These are phyloP conservation scores for Bedellia somnulentella DNA, from an alignment of 2,888 invertebrate species.

Conservation along the genomic window DNA sequence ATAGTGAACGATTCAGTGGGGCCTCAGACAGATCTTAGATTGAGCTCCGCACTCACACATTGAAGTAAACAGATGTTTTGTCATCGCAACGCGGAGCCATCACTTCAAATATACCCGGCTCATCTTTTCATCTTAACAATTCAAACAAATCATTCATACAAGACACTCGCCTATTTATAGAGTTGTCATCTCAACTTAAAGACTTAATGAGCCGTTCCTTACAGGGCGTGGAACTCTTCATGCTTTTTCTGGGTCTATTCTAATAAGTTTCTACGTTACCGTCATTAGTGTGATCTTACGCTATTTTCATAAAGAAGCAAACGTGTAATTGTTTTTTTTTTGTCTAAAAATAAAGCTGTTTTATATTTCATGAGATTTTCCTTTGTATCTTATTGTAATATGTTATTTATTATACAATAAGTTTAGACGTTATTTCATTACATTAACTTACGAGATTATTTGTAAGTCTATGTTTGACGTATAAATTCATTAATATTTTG, in stretches of 20 bases:
- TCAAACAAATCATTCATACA: constrained; percentile 30
- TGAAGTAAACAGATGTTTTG: constrained; percentile 40
- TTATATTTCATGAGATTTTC: no score
- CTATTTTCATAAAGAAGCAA: no score
- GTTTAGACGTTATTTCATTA: no score
- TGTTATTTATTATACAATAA: no score
- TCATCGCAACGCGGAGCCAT: constrained; percentile 23
- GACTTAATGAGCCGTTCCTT: constrained; percentile 54
- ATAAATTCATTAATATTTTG: no score
- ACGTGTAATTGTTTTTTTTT: no score
- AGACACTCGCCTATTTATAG: constrained; percentile 33
- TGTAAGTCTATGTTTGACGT: no score
- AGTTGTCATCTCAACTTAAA: constrained; percentile 52
- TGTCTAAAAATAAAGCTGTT: no score
- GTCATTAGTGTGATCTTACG: no score
- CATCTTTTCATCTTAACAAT: constrained; percentile 25
- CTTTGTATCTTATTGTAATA: no score
- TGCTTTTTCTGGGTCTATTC: constrained; percentile 37
- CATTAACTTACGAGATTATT: no score
- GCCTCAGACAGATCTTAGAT: constrained; percentile 19
- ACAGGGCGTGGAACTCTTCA: constrained; percentile 42
- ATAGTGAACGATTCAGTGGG: constrained; percentile 41
- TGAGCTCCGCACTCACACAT: constrained; percentile 25
- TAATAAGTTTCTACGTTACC: no score
- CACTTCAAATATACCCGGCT: constrained; percentile 23